phyloP scores from a whole-genome alignment of 2,797 vertebrate species.

The Emys orbicularis region DNA sequence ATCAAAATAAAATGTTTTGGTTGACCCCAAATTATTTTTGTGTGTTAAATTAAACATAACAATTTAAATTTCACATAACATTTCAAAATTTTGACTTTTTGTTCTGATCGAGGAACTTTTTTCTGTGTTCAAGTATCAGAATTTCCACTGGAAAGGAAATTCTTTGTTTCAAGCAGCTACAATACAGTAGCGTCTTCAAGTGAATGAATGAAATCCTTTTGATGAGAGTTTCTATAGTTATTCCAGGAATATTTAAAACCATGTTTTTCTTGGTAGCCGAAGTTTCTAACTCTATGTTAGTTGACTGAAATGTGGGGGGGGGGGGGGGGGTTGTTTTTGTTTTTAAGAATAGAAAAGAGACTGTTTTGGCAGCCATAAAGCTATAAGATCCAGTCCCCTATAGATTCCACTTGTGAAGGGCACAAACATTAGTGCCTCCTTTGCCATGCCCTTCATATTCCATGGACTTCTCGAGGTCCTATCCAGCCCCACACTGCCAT shows the following conservation, averaged over 20 bases:
- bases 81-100: background rate
- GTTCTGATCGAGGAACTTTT: background rate
- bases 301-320: no score
- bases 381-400: background rate
- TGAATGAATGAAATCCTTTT: background rate
- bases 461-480: no score
- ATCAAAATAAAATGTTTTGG: no score
- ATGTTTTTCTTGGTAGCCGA: rapidly evolving
- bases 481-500: no score
- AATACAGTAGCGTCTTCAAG: rapidly evolving
- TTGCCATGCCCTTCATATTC: rapidly evolving
- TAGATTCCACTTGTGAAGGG: rapidly evolving
- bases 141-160: background rate
- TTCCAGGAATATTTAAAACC: background rate
- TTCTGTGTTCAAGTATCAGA: background rate
- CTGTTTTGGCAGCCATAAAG: background rate
- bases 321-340: background rate
- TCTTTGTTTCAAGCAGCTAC: background rate
- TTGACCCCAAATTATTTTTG: slow-evolving; percentile 1
- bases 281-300: no score
- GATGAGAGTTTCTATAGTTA: background rate
- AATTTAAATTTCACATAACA: background rate
- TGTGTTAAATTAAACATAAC: no score
- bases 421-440: background rate
- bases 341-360: background rate